Evolutionary conservation across 92 coral and sea anemone genomes (phyloP).

Genomic region (Actinostola sp.): DNA sequence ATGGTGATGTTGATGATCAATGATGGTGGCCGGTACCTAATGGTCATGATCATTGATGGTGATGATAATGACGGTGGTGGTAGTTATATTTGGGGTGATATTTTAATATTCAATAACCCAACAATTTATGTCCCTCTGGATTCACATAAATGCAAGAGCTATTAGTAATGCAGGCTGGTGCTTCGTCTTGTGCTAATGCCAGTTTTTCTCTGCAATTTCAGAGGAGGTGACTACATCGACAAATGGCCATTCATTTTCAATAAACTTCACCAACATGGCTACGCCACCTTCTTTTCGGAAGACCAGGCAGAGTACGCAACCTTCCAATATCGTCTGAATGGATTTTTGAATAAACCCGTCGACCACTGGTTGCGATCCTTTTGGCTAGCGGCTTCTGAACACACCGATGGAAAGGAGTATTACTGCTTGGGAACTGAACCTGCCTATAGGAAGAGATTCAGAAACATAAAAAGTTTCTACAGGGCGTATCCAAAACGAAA

Average conservation of each 20-base stretch:
- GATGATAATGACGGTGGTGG: no score
- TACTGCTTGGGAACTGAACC: slow-evolving; percentile 60
- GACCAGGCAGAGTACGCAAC: slow-evolving; percentile 62
- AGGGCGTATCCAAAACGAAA: slow-evolving; percentile 47
- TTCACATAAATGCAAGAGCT: no score
- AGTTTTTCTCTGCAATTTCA: slow-evolving; percentile 4
- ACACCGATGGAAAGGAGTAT: slow-evolving; percentile 12
- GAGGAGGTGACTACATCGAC: slow-evolving; percentile 58
- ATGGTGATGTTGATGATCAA: no score
- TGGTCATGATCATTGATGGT: no score
- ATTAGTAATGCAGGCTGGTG: no score
- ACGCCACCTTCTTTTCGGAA: slow-evolving; percentile 64
- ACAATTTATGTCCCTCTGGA: no score
- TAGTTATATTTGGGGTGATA: no score
- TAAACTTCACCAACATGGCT: slow-evolving; percentile 60
- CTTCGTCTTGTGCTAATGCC: no score
- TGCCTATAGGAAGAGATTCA: slow-evolving; percentile 47
- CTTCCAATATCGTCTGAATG: slow-evolving; percentile 52
- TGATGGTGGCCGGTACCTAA: no score
- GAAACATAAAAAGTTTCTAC: slow-evolving; percentile 54
- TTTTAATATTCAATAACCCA: no score
- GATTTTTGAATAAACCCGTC: slow-evolving; percentile 58
- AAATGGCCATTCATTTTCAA: slow-evolving; percentile 65
- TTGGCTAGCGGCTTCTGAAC: slow-evolving; percentile 48
- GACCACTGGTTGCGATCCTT: slow-evolving; percentile 62